Base-by-base conservation (phyloP, 2,113 vertebrate species). In the Lucifuga dentata region DNA sequence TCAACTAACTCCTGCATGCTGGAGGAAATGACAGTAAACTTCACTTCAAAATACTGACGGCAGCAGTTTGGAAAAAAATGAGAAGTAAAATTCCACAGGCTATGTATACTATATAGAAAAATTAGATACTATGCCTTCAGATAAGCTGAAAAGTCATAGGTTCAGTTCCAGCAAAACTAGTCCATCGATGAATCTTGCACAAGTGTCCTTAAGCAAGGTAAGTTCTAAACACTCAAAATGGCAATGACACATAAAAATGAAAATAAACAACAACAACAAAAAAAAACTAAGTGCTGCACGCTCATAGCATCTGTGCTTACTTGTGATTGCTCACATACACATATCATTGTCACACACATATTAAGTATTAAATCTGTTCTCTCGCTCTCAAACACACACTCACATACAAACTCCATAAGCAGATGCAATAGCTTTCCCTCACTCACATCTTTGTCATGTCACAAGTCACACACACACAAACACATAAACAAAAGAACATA, bases 331-430 rank as follows among this genome's bases (percentile, higher is more conserved):
- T 29, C 26, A 29, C 3, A 29, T 29, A 29, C 26, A 29, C 7
- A 7, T 5, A 29, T 29, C 26, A n/a, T n/a, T n/a, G n/a, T n/a
- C n/a, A n/a, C 13, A 41, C 48, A 46, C 53, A 59, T 38, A 65
- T n/a, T n/a, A n/a, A n/a, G n/a, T n/a, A 44, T 6, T 17, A 16
- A 15, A 44, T 63, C 36, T 56, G 41, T 56, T 56, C n/a, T 5
- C 17, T 41, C 62, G 72, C 35, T 65, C 63, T 57, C 35, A 39
- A 11, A 62, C 17, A 60, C 38, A 29, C 8, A 23, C n/a, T 16
- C 35, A 23, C 24, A 32, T 35, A 36, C 39, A 55, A 41, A 55
- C 40, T 40, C 68, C 46, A 45, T 61, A 63, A 63, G 77, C 80
- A 77, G n/a, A n/a, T n/a, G n/a, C n/a, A n/a, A n/a, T n/a, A n/a